Evolutionary conservation across 2,113 vertebrate species (phyloP).

Genomic region (Mesoclemmys tuberculata): DNA sequence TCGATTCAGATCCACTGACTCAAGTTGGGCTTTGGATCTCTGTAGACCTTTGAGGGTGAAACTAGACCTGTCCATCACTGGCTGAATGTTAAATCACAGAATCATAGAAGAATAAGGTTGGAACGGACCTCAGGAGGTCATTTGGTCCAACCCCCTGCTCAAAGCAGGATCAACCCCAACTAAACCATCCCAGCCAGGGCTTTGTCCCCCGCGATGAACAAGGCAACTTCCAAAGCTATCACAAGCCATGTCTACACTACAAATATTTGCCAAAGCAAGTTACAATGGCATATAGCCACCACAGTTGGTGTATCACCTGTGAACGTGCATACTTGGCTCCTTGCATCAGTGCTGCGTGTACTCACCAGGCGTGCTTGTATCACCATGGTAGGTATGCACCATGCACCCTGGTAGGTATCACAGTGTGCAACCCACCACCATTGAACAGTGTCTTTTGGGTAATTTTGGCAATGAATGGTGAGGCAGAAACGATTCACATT

Average conservation of each 20-base stretch:
- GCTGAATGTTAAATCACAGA: neutral
- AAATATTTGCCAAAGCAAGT: neutral
- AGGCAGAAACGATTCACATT: neutral
- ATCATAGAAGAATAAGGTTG: too few species aligned
- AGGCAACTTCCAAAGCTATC: too few species aligned
- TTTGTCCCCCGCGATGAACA: neutral
- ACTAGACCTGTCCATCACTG: neutral
- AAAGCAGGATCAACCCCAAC: too few species aligned
- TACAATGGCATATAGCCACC: neutral
- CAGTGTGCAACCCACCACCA: neutral
- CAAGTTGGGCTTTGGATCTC: neutral
- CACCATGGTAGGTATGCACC: neutral
- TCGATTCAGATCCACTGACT: neutral
- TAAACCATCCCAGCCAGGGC: too few species aligned
- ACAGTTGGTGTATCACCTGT: neutral
- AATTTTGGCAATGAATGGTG: neutral
- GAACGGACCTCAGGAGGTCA: too few species aligned
- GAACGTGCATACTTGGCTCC: neutral
- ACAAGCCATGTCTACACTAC: too few species aligned
- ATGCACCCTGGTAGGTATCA: neutral
- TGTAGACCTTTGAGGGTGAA: neutral
- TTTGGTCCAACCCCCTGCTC: too few species aligned
- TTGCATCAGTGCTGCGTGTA: neutral
- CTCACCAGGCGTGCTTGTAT: neutral
- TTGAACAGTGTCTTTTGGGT: neutral